Conservation (phyloP, 2,888 invertebrate genomes). For the Macropis europaea region DNA sequence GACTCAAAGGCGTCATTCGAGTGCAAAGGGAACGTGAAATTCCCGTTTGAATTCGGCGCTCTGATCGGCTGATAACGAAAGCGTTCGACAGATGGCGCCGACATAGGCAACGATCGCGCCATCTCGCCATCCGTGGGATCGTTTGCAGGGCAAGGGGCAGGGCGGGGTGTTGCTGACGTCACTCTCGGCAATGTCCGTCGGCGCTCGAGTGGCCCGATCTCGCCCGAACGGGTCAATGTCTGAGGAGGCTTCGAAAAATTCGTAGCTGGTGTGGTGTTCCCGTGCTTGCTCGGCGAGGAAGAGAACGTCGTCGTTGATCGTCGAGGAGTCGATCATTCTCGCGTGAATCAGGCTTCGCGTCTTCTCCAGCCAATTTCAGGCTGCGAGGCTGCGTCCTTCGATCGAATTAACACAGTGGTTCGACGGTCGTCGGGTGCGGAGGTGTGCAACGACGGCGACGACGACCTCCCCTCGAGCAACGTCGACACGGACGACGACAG, state of each 20-base stretch:
- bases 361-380: slow-evolving; percentile 17
- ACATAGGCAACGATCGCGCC: slow-evolving; percentile 11
- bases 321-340: slow-evolving; percentile 38
- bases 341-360: slow-evolving; percentile 34
- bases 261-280: slow-evolving; percentile 82
- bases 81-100: slow-evolving; percentile 6
- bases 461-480: slow-evolving; percentile 45
- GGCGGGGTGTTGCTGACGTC: slow-evolving; percentile 70
- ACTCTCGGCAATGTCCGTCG: slow-evolving; percentile 80
- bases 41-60: slow-evolving; percentile 18
- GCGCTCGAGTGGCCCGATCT: slow-evolving; percentile 84
- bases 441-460: slow-evolving; percentile 45
- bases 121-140: slow-evolving; percentile 22
- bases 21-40: no score
- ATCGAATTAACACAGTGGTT: slow-evolving; percentile 33
- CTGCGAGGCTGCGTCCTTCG: slow-evolving; percentile 35
- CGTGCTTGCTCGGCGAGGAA: slow-evolving; percentile 71
- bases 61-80: not conserved
- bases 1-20: no score
- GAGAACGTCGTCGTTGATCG: slow-evolving; percentile 62
- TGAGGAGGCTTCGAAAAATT: slow-evolving; percentile 83
- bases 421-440: slow-evolving; percentile 27
- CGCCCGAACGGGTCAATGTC: slow-evolving; percentile 86
- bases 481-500: slow-evolving; percentile 46
- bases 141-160: slow-evolving; percentile 40